phyloP scores from a whole-genome alignment of 2,113 vertebrate species.

The Bujurquina vittata region DNA sequence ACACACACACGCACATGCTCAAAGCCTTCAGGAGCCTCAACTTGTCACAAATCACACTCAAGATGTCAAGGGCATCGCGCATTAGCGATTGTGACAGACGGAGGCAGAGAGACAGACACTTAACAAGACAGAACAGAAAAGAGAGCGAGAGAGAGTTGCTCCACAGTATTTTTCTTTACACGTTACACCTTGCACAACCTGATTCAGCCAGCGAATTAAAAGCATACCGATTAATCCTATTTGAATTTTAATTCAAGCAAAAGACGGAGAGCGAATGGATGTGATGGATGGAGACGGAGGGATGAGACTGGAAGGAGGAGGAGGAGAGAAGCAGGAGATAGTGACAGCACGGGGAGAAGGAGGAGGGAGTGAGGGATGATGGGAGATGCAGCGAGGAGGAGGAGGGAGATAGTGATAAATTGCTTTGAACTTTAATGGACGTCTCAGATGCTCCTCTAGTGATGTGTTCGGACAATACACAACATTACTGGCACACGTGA shows the following conservation, averaged over 20 bases:
- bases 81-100: slow-evolving; percentile 70
- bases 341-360: slow-evolving; percentile 55
- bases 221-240: slow-evolving; percentile 52
- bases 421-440: slow-evolving; percentile 81
- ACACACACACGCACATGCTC: slow-evolving; percentile 29
- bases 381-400: slow-evolving; percentile 44
- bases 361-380: slow-evolving; percentile 43
- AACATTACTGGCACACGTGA: slow-evolving; percentile 76
- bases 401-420: slow-evolving; percentile 71
- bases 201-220: slow-evolving; percentile 33
- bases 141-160: slow-evolving; percentile 18
- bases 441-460: slow-evolving; percentile 72
- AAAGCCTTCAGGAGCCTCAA: slow-evolving; percentile 61
- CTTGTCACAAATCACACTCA: slow-evolving; percentile 78
- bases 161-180: slow-evolving; percentile 13
- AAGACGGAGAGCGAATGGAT: slow-evolving; percentile 1
- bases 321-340: slow-evolving; percentile 55
- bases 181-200: slow-evolving; percentile 32
- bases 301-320: slow-evolving; percentile 44
- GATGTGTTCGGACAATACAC: slow-evolving; percentile 79
- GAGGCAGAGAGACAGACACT: slow-evolving; percentile 38
- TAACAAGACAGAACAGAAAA: slow-evolving; percentile 23
- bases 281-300: slow-evolving; percentile 57
- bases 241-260: slow-evolving; percentile 58
- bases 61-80: slow-evolving; percentile 75